phyloP scores from a whole-genome alignment of 1,140 invertebrate species.

The Dendrolimus punctatus region DNA sequence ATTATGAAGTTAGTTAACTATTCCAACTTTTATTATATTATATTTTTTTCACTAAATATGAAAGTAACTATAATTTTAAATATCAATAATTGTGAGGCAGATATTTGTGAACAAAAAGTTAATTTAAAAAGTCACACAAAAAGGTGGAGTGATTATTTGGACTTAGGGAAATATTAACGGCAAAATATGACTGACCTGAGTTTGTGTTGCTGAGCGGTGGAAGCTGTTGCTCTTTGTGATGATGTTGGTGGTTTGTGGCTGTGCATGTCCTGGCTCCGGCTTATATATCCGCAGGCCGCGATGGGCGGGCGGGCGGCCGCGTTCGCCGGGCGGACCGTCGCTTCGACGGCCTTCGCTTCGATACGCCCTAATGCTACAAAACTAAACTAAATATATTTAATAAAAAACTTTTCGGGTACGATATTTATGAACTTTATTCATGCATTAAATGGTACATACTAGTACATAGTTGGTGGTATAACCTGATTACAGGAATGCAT shows the following conservation, averaged over 20 bases:
- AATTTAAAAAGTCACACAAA: too few species aligned
- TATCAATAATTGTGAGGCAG: too few species aligned
- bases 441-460: background rate
- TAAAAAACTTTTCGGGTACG: background rate
- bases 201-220: constrained; percentile 13
- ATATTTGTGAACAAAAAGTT: too few species aligned
- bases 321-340: constrained; percentile 17
- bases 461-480: background rate
- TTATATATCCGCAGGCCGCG: constrained; percentile 32
- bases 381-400: background rate
- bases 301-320: constrained; percentile 34
- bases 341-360: background rate
- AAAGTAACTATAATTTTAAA: too few species aligned
- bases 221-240: constrained; percentile 18
- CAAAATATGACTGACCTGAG: constrained; percentile 3
- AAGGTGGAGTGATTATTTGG: too few species aligned
- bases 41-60: too few species aligned
- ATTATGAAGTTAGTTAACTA: too few species aligned
- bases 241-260: constrained; percentile 31
- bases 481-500: too few species aligned
- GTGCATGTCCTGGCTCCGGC: constrained; percentile 13
- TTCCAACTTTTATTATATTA: too few species aligned
- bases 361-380: background rate
- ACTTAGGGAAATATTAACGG: background rate
- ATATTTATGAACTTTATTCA: background rate